Conservation (phyloP, 1,140 invertebrate species). For the Bombus sibiricus region DNA sequence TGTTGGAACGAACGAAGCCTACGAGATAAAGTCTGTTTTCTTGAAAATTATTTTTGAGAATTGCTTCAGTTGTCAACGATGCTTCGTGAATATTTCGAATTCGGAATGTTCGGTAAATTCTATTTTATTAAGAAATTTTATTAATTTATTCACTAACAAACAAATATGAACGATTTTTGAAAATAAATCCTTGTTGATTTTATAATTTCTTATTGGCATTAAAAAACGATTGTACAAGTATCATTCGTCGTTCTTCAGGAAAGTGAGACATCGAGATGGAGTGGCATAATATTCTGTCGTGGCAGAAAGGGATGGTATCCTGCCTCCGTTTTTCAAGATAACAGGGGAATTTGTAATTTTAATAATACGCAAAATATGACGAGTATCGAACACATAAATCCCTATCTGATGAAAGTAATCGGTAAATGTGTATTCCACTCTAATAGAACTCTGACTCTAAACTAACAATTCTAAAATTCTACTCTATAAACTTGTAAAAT, state of each 20-base stretch:
- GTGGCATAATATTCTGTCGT: constrained; percentile 85
- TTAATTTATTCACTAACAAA: too few species aligned
- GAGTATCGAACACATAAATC: constrained; percentile 82
- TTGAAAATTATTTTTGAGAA: constrained; percentile 80
- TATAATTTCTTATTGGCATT: too few species aligned
- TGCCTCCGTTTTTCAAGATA: constrained; percentile 84
- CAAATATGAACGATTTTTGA: too few species aligned
- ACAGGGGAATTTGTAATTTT: constrained; percentile 82
- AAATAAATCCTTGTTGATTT: too few species aligned
- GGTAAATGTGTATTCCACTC: constrained; percentile 67
- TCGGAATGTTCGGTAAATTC: constrained; percentile 78
- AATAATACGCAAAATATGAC: constrained; percentile 75
- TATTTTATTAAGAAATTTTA: background rate
- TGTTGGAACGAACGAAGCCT: constrained; percentile 77
- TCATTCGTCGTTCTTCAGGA: background rate
- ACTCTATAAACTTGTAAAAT: too few species aligned
- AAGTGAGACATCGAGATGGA: constrained; percentile 78
- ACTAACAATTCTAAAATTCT: too few species aligned
- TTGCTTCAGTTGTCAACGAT: constrained; percentile 82
- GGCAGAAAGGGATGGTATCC: constrained; percentile 85
- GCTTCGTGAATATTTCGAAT: constrained; percentile 78
- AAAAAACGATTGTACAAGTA: too few species aligned
- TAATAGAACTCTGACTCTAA: too few species aligned
- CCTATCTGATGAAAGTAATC: constrained; percentile 79
- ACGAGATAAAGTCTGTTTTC: constrained; percentile 77